Evolutionary conservation across 2,888 invertebrate species (phyloP).

Genomic region (Sicus ferrugineus): DNA sequence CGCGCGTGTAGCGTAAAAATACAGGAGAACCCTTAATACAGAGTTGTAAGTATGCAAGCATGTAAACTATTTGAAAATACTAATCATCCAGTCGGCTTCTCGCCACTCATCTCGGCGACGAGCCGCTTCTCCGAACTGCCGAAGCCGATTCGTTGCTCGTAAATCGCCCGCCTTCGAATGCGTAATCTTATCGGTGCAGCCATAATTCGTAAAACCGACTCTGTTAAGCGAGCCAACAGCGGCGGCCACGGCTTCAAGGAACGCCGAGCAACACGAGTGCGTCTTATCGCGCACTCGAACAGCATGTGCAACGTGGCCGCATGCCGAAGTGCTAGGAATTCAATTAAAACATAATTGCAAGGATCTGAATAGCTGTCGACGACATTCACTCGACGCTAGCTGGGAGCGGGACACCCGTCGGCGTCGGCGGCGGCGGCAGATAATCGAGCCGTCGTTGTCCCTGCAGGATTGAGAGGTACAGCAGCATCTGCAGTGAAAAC

Average conservation of each 20-base stretch:
- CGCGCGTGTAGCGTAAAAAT: too few species aligned
- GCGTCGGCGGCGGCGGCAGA: slow-evolving; percentile 7
- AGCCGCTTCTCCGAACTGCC: too few species aligned
- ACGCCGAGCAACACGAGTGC: not conserved
- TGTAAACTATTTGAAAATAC: too few species aligned
- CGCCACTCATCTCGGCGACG: too few species aligned
- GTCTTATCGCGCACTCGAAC: slow-evolving; percentile 12
- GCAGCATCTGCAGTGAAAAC: slow-evolving; percentile 26
- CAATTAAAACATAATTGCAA: slow-evolving; percentile 40
- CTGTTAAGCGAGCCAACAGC: slow-evolving; percentile 8
- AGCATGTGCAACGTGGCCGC: slow-evolving; percentile 30
- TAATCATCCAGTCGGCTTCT: too few species aligned
- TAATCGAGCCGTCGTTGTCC: slow-evolving; percentile 13
- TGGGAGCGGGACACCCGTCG: slow-evolving; percentile 26
- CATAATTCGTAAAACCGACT: slow-evolving; percentile 35
- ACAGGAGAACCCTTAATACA: too few species aligned
- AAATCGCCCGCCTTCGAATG: slow-evolving; percentile 20
- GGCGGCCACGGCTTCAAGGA: slow-evolving; percentile 9
- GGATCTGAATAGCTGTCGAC: not conserved
- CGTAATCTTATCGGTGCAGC: slow-evolving; percentile 34
- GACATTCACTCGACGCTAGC: not conserved
- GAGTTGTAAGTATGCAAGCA: too few species aligned
- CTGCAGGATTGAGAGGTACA: not conserved
- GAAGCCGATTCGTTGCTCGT: too few species aligned
- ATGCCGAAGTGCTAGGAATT: slow-evolving; percentile 40